Base-by-base conservation (phyloP, 2,888 invertebrate genomes). In the Conops quadrifasciatus region DNA sequence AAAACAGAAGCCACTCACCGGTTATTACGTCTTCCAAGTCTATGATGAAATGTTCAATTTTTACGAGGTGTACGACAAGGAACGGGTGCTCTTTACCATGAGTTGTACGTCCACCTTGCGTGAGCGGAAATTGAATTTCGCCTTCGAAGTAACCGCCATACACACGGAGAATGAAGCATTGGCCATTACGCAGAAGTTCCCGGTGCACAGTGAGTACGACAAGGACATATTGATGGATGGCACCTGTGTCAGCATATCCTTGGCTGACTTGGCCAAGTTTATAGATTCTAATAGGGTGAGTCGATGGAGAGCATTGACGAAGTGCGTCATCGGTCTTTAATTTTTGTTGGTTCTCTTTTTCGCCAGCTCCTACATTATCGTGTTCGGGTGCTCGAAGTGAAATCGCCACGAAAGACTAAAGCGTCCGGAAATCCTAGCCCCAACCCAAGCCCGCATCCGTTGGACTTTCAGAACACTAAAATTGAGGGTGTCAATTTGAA, bases 121-220 rank as follows among this genome's bases (percentile, higher is more conserved):
- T 2, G 82, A 83, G 53, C 81, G 79, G 70, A 83, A 83, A 58
- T 78, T 80, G 26, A 82, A 82, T 53, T 85, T 80, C 71, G 84
- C 84, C 26, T 86, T 81, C 62, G 86, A 86, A 73, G 83, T 86
- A 65, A 84, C 85, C 19, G 74, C 85, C 62, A 76, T 81, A 30
- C 81, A 81, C 67, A 80, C 80, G 62, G 80, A 84, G n/a, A 84
- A 84, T 70, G 83, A 82, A 60, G 82, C 84, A 0, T 76, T 83
- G n/a, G 79, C 82, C 30, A 74, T 84, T 66, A 82, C 84, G 51
- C 85, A 86, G 60, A 82, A 85, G 73, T 84, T 81, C 69, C 83
- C 85, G 1, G 84, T 85, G 2, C 86, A 86, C 75, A 84, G 83
- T 75, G 86, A 85, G 76, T 82, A 83, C 68, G 85, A 85, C 71